Conservation (phyloP, 2,888 invertebrate species). For the Eustalomyia histrio region DNA sequence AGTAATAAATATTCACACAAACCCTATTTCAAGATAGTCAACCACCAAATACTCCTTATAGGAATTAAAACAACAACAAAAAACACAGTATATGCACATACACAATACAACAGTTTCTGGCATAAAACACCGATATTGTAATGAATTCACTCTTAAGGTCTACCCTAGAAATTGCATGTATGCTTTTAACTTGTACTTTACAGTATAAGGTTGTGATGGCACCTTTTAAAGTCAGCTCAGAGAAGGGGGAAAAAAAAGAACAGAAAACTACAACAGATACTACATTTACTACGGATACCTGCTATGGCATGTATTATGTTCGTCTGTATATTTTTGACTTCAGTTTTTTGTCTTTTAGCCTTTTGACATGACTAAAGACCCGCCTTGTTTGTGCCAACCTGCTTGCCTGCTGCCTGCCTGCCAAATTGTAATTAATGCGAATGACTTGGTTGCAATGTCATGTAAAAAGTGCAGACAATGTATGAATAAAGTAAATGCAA, state of each 20-base stretch:
- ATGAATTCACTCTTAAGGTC: constrained; percentile 25
- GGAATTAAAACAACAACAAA: background rate
- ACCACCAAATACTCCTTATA: constrained; percentile 21
- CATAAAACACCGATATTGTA: constrained; percentile 30
- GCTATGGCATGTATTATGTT: constrained; percentile 9
- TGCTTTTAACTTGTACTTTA: constrained; percentile 11
- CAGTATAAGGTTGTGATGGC: constrained; percentile 32
- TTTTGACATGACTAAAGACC: constrained; percentile 64
- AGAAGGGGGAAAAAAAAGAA: constrained; percentile 22
- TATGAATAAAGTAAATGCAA: constrained; percentile 58
- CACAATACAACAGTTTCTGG: constrained; percentile 7
- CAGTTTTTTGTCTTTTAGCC: constrained; percentile 30
- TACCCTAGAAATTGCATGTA: constrained; percentile 28
- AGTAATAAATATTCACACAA: background rate
- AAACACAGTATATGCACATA: background rate
- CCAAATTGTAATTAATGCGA: constrained; percentile 74
- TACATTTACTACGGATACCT: constrained; percentile 8
- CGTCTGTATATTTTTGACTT: constrained; percentile 40
- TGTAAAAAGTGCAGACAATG: constrained; percentile 64
- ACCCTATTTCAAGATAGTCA: constrained; percentile 9
- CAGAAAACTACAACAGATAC: constrained; percentile 16
- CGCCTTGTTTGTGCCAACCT: constrained; percentile 62
- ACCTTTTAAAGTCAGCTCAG: constrained; percentile 39
- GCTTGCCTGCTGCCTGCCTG: constrained; percentile 56
- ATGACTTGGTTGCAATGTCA: constrained; percentile 66